Conservation (phyloP, 30 jellyfish, hydroid and myxozoan genomes). For the Aurelia sp. region DNA sequence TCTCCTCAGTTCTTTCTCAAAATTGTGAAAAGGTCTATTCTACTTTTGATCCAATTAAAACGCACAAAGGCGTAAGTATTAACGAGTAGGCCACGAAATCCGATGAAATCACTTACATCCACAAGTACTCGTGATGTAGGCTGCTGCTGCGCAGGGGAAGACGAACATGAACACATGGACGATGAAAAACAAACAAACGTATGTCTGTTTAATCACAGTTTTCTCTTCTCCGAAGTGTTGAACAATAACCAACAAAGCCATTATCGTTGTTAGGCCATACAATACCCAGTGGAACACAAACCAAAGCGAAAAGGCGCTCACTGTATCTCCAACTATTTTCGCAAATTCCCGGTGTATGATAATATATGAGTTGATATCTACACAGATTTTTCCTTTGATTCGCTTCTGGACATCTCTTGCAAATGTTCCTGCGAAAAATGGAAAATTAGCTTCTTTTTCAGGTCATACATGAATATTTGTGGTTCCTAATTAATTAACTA, state of each 20-base stretch:
- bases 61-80: no score
- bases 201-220: constrained; percentile 44
- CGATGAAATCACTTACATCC: constrained; percentile 58
- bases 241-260: constrained; percentile 75
- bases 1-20: no score
- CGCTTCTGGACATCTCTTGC: constrained; percentile 73
- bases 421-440: constrained; percentile 57
- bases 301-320: constrained; percentile 71
- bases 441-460: neutral
- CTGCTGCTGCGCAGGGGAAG: constrained; percentile 86
- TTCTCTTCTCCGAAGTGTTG: constrained; percentile 61
- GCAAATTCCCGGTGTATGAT: constrained; percentile 76
- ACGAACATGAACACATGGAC: constrained; percentile 73
- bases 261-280: constrained; percentile 71
- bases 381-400: constrained; percentile 22
- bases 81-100: neutral
- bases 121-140: constrained; percentile 80
- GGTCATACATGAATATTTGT: no score
- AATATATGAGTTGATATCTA: constrained; percentile 48
- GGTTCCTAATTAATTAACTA: no score
- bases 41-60: no score
- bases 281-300: constrained; percentile 84
- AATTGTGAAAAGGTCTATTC: no score
- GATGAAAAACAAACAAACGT: constrained; percentile 56
- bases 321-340: constrained; percentile 67